phyloP scores from a whole-genome alignment of 2,113 vertebrate species.

The Prunella fulvescens region DNA sequence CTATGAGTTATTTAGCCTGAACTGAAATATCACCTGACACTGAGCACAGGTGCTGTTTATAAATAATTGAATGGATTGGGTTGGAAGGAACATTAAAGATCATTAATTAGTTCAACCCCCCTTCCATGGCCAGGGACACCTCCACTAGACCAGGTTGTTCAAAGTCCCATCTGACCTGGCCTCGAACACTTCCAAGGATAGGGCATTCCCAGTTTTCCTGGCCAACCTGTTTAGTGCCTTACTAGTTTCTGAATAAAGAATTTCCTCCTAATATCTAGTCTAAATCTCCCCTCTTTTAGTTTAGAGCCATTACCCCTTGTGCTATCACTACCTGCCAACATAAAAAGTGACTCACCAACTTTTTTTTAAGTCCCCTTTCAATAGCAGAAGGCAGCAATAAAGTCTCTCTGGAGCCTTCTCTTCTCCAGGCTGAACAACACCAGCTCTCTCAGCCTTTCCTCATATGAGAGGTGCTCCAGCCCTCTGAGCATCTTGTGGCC shows the following conservation, averaged over 20 bases:
- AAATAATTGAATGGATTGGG: neutral
- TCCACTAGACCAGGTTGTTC: neutral
- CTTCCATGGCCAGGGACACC: neutral
- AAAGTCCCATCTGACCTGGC: neutral
- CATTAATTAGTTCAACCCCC: neutral
- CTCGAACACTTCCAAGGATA: neutral
- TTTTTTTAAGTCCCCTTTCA: neutral
- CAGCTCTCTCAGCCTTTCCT: neutral
- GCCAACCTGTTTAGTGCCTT: neutral
- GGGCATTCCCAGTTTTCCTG: neutral
- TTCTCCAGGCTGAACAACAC: neutral
- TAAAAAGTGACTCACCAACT: neutral
- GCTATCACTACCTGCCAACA: fast-evolving
- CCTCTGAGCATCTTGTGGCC: neutral
- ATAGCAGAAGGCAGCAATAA: neutral
- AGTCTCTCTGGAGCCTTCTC: neutral
- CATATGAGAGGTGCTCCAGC: neutral
- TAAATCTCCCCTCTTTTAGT: neutral
- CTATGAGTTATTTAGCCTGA: neutral
- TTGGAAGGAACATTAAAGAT: neutral
- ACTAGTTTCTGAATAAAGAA: neutral
- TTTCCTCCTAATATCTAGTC: neutral
- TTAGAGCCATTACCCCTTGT: neutral
- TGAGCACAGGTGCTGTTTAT: neutral
- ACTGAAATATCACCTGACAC: neutral